A percentile compares a stretch with the other conserved stretches of the same genome.
These are phyloP conservation scores for Lagenorhynchus albirostris DNA, from an alignment of 2,113 vertebrate species.

Conservation along the genomic window DNA sequence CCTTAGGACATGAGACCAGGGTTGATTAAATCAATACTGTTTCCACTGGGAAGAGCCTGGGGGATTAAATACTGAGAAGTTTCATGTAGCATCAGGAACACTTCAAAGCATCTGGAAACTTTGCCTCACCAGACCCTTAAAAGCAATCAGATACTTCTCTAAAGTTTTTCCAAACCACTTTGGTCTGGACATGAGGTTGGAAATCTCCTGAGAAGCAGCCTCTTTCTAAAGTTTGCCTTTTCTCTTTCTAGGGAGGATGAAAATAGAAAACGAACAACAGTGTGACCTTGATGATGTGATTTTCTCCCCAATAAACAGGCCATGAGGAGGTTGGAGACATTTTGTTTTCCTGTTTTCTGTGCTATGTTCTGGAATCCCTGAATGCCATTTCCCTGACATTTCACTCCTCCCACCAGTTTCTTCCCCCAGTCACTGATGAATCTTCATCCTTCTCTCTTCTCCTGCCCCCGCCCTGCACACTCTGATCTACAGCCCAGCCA, in stretches of 20 bases:
- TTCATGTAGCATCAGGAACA: background rate
- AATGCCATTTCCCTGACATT: background rate
- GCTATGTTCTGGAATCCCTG: background rate
- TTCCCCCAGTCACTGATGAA: background rate
- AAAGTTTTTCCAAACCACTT: slow-evolving; percentile 28
- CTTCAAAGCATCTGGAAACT: background rate
- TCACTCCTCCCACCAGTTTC: background rate
- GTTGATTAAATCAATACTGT: background rate
- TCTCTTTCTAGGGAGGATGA: background rate
- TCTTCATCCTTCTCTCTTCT: background rate
- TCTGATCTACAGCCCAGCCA: background rate
- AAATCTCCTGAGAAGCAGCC: background rate
- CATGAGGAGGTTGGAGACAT: accelerated
- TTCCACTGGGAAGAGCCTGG: background rate
- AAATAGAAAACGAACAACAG: slow-evolving; percentile 31
- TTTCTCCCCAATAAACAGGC: background rate
- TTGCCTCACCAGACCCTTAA: background rate
- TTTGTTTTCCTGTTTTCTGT: background rate
- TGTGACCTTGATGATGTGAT: background rate
- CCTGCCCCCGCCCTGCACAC: background rate
- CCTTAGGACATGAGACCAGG: background rate
- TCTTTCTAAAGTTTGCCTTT: slow-evolving; percentile 22
- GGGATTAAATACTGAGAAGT: slow-evolving; percentile 8
- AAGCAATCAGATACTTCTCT: slow-evolving; percentile 40
- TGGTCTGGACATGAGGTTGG: background rate